Evolutionary conservation across 2,113 vertebrate genomes (phyloP).

Genomic region (Misgurnus anguillicaudatus): DNA sequence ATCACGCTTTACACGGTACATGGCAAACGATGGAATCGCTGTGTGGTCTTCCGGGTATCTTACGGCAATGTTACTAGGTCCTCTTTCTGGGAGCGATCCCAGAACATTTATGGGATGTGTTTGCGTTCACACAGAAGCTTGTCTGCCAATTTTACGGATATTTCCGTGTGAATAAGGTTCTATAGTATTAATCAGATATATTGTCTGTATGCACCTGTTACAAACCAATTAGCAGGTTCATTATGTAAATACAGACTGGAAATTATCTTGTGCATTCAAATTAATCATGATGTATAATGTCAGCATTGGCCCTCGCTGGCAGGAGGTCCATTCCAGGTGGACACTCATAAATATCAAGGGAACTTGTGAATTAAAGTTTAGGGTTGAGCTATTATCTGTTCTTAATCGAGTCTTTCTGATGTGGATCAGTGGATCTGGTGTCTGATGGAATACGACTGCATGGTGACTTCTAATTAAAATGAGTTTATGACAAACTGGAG

Average conservation of each 20-base stretch:
- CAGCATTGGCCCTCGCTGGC: constrained; percentile 49
- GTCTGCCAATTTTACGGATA: too few species aligned
- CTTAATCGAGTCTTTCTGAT: constrained; percentile 43
- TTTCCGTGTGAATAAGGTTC: constrained; percentile 29
- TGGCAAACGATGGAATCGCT: too few species aligned
- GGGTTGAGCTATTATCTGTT: constrained; percentile 41
- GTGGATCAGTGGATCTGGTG: constrained; percentile 31
- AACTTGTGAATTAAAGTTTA: constrained; percentile 45
- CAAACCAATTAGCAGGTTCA: constrained; percentile 67
- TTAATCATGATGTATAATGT: constrained; percentile 68
- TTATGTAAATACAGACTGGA: constrained; percentile 71
- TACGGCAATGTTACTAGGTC: too few species aligned
- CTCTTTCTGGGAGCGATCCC: too few species aligned
- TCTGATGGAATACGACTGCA: constrained; percentile 48
- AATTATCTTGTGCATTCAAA: constrained; percentile 69
- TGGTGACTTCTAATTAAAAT: constrained; percentile 71
- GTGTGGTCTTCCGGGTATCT: too few species aligned
- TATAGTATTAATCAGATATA: constrained; percentile 66
- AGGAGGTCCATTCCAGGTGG: constrained; percentile 41
- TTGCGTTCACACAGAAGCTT: not conserved
- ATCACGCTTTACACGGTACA: constrained; percentile 20
- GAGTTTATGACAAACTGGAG: constrained; percentile 72
- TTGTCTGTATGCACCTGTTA: constrained; percentile 63
- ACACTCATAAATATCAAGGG: not conserved
- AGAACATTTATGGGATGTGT: too few species aligned